phyloP scores from a whole-genome alignment of 2,888 invertebrate genomes.

The Epinotia demarniana region DNA sequence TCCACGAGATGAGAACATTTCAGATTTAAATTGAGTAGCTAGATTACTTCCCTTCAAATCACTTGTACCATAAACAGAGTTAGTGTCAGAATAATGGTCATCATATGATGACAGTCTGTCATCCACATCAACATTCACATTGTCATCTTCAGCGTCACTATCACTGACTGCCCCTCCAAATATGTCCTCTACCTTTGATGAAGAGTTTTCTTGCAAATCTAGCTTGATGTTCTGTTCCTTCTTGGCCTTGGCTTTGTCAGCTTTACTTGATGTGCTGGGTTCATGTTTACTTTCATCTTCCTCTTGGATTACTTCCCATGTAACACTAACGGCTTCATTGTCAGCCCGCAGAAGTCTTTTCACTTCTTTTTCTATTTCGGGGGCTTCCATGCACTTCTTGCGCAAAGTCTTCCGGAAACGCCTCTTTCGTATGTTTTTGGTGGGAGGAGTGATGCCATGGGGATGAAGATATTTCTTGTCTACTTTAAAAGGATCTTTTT shows the following conservation, averaged over 20 bases:
- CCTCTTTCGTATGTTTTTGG: conserved; percentile 95
- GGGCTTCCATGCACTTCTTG: conserved; percentile 97
- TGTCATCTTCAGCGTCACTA: conserved; percentile 89
- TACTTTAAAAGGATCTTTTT: conserved; percentile 89
- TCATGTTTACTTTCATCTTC: conserved; percentile 86
- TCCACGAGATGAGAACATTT: conserved; percentile 54
- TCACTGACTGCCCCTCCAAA: conserved; percentile 95
- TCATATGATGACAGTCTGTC: conserved; percentile 90
- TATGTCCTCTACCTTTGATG: conserved; percentile 84
- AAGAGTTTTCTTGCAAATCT: conserved; percentile 47
- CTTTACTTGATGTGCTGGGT: conserved; percentile 48
- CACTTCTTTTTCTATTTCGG: conserved; percentile 98
- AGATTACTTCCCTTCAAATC: conserved; percentile 51
- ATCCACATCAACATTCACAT: conserved; percentile 89
- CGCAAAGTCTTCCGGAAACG: conserved; percentile 95
- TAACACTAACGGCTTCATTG: conserved; percentile 93
- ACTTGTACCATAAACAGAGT: conserved; percentile 56
- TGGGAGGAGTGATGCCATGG: conserved; percentile 95
- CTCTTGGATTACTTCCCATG: conserved; percentile 93
- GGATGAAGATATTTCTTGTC: conserved; percentile 96
- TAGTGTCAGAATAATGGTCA: conserved; percentile 87
- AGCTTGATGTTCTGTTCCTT: conserved; percentile 51
- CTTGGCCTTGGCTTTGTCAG: conserved; percentile 52
- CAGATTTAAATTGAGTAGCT: conserved; percentile 58
- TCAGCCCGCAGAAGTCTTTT: conserved; percentile 93